These are phyloP conservation scores for Drosophila obscura DNA, from an alignment of 1,140 invertebrate genomes.

Conservation along the genomic window DNA sequence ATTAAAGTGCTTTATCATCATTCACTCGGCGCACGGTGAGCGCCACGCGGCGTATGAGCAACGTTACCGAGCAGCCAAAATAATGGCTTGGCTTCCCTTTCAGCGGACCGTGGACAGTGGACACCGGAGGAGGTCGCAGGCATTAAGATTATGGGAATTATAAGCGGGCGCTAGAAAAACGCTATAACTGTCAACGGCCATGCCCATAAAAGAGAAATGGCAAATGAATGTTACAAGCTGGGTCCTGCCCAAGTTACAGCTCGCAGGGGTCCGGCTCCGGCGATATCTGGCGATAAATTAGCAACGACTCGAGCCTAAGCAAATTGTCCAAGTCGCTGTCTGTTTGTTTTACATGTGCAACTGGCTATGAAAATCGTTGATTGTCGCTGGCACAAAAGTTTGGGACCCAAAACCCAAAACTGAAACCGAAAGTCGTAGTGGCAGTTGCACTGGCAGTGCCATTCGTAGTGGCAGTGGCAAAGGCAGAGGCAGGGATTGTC, in stretches of 20 bases:
- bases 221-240: constrained; percentile 45
- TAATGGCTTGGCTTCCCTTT: constrained; percentile 29
- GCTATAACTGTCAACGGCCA: constrained; percentile 69
- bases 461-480: constrained; percentile 32
- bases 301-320: constrained; percentile 44
- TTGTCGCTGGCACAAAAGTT: constrained; percentile 74
- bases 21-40: constrained; percentile 71
- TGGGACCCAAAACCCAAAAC: constrained; percentile 35
- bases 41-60: constrained; percentile 58
- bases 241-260: neutral
- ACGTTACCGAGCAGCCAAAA: constrained; percentile 2
- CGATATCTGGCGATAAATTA: constrained; percentile 54
- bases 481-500: constrained; percentile 22
- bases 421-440: constrained; percentile 67
- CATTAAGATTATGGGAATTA: constrained; percentile 75
- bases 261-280: neutral
- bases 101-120: constrained; percentile 24
- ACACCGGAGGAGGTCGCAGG: constrained; percentile 15
- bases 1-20: constrained; percentile 80
- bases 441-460: constrained; percentile 21
- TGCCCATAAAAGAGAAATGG: constrained; percentile 60
- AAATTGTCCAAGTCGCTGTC: constrained; percentile 55
- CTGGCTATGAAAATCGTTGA: constrained; percentile 81
- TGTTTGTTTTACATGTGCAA: constrained; percentile 75
- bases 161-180: constrained; percentile 54